Conservation (phyloP, 2,888 invertebrate species). For the Cephus pygmeus region DNA sequence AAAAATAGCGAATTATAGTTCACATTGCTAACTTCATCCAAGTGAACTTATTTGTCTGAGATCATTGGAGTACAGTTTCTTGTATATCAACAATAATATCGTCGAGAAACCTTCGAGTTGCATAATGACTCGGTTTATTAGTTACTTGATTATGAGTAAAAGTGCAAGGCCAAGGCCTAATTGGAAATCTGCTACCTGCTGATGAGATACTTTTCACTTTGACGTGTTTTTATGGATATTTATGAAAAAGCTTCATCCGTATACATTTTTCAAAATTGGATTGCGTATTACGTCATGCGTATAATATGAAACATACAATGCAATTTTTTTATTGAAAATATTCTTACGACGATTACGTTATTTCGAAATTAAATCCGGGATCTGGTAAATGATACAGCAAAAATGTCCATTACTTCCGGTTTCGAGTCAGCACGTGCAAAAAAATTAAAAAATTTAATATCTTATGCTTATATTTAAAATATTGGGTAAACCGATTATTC, state of each 20-base stretch:
- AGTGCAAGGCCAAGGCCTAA: constrained; percentile 4
- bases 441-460: too few species aligned
- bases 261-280: too few species aligned
- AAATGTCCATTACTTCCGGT: too few species aligned
- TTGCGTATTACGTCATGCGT: too few species aligned
- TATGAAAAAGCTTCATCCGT: background rate
- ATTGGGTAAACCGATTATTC: too few species aligned
- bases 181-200: background rate
- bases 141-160: background rate
- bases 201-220: background rate
- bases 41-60: background rate
- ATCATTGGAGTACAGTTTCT: background rate
- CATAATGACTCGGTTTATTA: background rate
- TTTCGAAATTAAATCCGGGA: too few species aligned
- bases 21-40: background rate
- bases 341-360: too few species aligned
- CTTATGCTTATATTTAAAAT: too few species aligned
- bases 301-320: too few species aligned
- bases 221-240: background rate
- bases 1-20: background rate
- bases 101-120: background rate
- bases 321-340: too few species aligned
- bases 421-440: too few species aligned
- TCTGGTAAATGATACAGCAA: too few species aligned
- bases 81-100: background rate